Conservation (phyloP, 2,797 vertebrate genomes). For the Notolepis coatsorum region DNA sequence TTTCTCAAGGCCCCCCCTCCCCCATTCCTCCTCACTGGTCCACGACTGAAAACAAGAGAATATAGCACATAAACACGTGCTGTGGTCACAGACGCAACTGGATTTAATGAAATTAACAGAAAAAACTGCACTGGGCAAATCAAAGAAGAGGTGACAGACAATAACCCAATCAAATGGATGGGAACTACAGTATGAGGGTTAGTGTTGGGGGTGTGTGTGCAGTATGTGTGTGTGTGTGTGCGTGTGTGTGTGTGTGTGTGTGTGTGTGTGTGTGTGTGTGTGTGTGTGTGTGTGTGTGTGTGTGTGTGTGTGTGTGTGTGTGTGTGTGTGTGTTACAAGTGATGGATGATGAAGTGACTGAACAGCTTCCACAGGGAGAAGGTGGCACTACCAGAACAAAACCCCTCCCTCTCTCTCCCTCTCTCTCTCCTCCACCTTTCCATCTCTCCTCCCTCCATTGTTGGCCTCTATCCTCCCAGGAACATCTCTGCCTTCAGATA, state of each 20-base stretch:
- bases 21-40: constrained; percentile 26
- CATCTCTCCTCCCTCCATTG: too few species aligned
- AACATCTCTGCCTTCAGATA: too few species aligned
- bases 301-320: background rate
- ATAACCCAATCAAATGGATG: constrained; percentile 65
- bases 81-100: too few species aligned
- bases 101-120: too few species aligned
- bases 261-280: background rate
- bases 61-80: constrained; percentile 30
- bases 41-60: constrained; percentile 22
- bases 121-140: too few species aligned
- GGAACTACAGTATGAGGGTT: constrained; percentile 40
- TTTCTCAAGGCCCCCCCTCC: constrained; percentile 36
- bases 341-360: background rate
- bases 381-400: too few species aligned
- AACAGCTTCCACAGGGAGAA: too few species aligned
- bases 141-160: too few species aligned
- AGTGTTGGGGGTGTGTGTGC: background rate
- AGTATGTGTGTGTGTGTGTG: background rate
- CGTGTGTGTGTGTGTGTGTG: constrained; percentile 10
- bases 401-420: too few species aligned
- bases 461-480: too few species aligned
- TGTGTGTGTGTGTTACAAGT: background rate
- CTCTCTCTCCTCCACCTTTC: too few species aligned
- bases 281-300: background rate